Evolutionary conservation across 2,888 invertebrate species (phyloP).

Genomic region (Tuta absoluta): DNA sequence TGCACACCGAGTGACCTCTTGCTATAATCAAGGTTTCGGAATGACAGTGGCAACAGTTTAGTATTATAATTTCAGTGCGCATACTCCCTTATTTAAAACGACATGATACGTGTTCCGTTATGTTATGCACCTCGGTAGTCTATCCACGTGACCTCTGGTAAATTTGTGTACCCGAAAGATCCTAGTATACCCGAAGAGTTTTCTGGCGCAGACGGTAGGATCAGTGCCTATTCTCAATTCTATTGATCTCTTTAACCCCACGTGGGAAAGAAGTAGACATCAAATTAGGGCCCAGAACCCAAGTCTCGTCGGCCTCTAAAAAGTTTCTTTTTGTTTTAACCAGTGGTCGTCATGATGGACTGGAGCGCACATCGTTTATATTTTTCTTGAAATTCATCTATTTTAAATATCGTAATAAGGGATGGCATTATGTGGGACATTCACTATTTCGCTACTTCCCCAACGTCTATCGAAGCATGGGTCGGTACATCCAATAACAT

Average conservation of each 20-base stretch:
- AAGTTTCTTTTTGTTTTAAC: not conserved
- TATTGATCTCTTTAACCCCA: not conserved
- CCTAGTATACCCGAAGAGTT: too few relatives aligned
- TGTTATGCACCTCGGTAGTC: not conserved
- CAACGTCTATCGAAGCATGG: constrained; percentile 59
- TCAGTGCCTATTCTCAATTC: too few relatives aligned
- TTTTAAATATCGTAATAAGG: constrained; percentile 29
- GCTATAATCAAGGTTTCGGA: not conserved
- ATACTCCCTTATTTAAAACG: not conserved
- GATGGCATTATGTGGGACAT: constrained; percentile 45
- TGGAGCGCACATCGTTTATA: not conserved
- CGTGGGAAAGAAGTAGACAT: not conserved
- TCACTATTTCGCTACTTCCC: constrained; percentile 48
- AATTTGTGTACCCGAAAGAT: not conserved
- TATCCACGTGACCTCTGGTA: not conserved
- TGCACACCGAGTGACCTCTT: not conserved
- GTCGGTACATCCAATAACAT: constrained; percentile 49
- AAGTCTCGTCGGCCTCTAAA: not conserved
- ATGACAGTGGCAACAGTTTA: not conserved
- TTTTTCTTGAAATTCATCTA: not conserved
- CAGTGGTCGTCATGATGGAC: not conserved
- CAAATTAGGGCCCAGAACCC: not conserved
- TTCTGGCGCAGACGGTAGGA: too few relatives aligned
- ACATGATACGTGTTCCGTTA: not conserved
- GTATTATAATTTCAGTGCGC: not conserved